Conservation (phyloP, 2,888 invertebrate species). For the Dynastes hyllus region DNA sequence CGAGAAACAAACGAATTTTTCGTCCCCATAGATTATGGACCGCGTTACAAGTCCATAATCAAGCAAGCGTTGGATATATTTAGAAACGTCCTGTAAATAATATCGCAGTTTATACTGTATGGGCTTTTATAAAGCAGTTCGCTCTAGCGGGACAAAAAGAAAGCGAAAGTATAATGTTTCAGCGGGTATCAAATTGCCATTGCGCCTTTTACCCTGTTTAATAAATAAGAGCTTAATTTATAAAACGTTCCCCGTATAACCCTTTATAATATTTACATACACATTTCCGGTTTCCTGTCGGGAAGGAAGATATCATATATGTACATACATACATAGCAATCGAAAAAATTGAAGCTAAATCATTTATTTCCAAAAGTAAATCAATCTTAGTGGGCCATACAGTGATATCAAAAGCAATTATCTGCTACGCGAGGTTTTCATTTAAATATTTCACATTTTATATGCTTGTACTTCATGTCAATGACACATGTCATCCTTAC, state of each 20-base stretch:
- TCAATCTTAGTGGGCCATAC: not conserved
- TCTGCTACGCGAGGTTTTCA: not conserved
- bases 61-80: constrained; percentile 8
- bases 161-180: not conserved
- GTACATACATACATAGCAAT: not conserved
- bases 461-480: too few relatives aligned
- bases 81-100: constrained; percentile 13
- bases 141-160: not conserved
- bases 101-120: constrained; percentile 15
- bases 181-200: constrained; percentile 10
- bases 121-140: not conserved
- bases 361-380: not conserved
- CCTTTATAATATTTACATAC: constrained; percentile 39
- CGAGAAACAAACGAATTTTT: not conserved
- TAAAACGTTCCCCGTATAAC: constrained; percentile 10
- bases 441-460: too few relatives aligned
- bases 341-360: not conserved
- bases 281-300: constrained; percentile 35
- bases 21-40: constrained; percentile 11
- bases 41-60: constrained; percentile 5
- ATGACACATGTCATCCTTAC: too few relatives aligned
- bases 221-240: constrained; percentile 39
- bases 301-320: not conserved
- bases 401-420: not conserved
- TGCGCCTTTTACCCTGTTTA: constrained; percentile 27